phyloP scores from a whole-genome alignment of 2,888 invertebrate species.

The Eupeodes luniger region DNA sequence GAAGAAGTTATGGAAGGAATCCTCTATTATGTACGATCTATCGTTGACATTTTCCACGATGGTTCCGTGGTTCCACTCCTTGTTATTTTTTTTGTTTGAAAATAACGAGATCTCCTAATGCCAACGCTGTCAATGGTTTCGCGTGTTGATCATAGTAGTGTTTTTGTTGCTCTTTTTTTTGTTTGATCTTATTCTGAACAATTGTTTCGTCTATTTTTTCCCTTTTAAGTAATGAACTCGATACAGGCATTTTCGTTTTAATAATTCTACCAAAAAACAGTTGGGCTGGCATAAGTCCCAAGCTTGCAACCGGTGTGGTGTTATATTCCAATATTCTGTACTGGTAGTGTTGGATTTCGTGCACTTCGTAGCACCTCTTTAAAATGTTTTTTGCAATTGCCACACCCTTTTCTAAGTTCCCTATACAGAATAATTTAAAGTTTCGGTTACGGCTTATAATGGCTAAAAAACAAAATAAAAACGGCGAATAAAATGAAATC shows the following conservation, averaged over 20 bases:
- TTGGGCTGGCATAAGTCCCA: slow-evolving; percentile 52
- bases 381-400: slow-evolving; percentile 59
- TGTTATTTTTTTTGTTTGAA: slow-evolving; percentile 61
- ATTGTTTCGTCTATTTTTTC: slow-evolving; percentile 46
- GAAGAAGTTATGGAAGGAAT: slow-evolving; percentile 46
- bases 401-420: slow-evolving; percentile 16
- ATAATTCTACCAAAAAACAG: slow-evolving; percentile 40
- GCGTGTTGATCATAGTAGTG: slow-evolving; percentile 37
- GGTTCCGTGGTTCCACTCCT: slow-evolving; percentile 49
- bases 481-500: too few relatives aligned
- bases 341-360: slow-evolving; percentile 42
- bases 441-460: too few relatives aligned
- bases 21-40: slow-evolving; percentile 51
- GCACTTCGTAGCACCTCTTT: slow-evolving; percentile 48
- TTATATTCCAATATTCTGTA: slow-evolving; percentile 61
- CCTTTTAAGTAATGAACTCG: slow-evolving; percentile 27
- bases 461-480: too few relatives aligned
- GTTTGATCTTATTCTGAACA: slow-evolving; percentile 53
- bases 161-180: slow-evolving; percentile 35
- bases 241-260: slow-evolving; percentile 36
- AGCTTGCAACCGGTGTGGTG: slow-evolving; percentile 55
- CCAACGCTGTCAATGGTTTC: slow-evolving; percentile 38
- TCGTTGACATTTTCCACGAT: slow-evolving; percentile 34
- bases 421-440: too few relatives aligned
- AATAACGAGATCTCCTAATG: slow-evolving; percentile 51